These are phyloP conservation scores for Probosciger aterrimus DNA, from an alignment of 2,113 vertebrate genomes.

Conservation along the genomic window DNA sequence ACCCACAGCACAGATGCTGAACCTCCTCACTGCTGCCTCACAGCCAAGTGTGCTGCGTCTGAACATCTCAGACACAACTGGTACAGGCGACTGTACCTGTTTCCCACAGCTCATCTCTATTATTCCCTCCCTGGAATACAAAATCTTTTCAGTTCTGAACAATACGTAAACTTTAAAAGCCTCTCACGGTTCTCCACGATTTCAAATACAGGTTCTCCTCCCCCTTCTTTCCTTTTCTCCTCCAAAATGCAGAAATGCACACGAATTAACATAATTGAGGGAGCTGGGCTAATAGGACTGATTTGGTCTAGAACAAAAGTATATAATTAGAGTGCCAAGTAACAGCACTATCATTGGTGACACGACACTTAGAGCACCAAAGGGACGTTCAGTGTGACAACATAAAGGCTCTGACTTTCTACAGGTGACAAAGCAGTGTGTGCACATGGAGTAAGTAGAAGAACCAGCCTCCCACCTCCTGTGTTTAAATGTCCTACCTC, in stretches of 20 bases:
- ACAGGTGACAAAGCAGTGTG: background rate
- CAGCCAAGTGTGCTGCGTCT: background rate
- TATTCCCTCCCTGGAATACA: background rate
- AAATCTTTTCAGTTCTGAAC: background rate
- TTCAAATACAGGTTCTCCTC: conserved; percentile 7
- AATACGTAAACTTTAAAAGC: background rate
- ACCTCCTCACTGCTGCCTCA: background rate
- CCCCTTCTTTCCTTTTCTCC: background rate
- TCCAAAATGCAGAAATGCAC: background rate
- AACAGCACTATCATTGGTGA: background rate
- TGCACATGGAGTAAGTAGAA: background rate
- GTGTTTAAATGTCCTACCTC: background rate
- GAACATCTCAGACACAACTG: accelerated
- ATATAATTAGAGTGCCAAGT: background rate
- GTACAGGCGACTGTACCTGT: background rate
- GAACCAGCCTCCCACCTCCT: background rate
- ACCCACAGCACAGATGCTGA: accelerated
- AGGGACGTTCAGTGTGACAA: background rate
- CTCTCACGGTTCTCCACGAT: background rate
- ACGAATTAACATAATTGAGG: background rate
- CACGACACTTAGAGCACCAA: background rate
- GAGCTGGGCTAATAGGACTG: background rate
- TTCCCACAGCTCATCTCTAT: background rate
- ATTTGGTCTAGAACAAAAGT: background rate
- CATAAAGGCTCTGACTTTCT: background rate